A percentile compares a stretch with the other conserved stretches of the same genome.
Conservation (phyloP, 1,140 invertebrate genomes). For the Drosophila hydei region DNA sequence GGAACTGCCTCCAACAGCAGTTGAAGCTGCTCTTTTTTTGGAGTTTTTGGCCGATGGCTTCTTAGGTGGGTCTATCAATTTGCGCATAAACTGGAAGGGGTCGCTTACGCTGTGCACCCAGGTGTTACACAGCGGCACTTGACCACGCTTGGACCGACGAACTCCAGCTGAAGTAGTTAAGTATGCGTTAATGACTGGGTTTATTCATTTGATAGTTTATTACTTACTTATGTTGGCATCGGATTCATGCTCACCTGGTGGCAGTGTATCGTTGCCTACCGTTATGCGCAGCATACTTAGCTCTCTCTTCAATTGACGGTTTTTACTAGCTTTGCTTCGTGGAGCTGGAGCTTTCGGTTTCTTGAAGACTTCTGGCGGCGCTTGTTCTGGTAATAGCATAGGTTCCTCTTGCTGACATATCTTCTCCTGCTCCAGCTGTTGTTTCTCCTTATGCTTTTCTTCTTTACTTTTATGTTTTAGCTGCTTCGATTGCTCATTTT, state of each 20-base stretch:
- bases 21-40: constrained; percentile 4
- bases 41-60: not conserved
- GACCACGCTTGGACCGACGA: constrained; percentile 68
- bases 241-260: not conserved
- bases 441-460: not conserved
- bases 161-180: constrained; percentile 16
- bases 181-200: not conserved
- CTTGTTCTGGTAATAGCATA: not conserved
- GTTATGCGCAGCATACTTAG: constrained; percentile 14
- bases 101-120: constrained; percentile 47
- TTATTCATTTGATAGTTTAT: not conserved
- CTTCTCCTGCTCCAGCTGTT: not conserved
- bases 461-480: too few relatives aligned
- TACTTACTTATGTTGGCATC: constrained; percentile 47
- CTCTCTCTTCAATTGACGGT: constrained; percentile 11
- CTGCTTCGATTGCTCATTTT: not conserved
- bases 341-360: constrained; percentile 57
- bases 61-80: not conserved
- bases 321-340: constrained; percentile 19
- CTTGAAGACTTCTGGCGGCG: constrained; percentile 54
- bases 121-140: constrained; percentile 52
- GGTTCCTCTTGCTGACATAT: not conserved
- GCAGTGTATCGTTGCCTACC: not conserved
- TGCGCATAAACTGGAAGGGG: constrained; percentile 37
- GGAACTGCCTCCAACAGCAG: not conserved